Evolutionary conservation across 2,888 invertebrate genomes (phyloP).

Genomic region (Lacanobia wlatinum): DNA sequence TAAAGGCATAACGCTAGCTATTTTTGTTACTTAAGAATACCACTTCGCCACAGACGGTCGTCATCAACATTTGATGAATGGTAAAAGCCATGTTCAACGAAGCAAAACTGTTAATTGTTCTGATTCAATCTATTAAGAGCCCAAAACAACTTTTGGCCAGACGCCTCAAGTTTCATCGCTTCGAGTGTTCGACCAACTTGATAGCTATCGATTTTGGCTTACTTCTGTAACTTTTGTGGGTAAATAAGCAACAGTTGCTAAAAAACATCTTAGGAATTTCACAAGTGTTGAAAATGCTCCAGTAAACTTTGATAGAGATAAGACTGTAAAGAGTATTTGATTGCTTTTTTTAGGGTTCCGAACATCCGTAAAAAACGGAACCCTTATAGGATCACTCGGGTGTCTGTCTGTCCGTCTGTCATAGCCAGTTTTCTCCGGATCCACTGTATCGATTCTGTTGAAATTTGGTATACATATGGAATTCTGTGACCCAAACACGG

Average conservation of each 20-base stretch:
- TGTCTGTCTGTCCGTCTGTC: too few species aligned
- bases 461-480: too few species aligned
- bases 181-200: constrained; percentile 32
- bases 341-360: too few species aligned
- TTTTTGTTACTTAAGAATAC: not conserved
- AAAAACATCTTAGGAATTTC: constrained; percentile 1
- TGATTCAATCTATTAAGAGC: constrained; percentile 56
- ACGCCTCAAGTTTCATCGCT: constrained; percentile 49
- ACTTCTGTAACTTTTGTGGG: constrained; percentile 28
- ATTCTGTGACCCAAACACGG: too few species aligned
- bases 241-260: constrained; percentile 28
- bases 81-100: constrained; percentile 23
- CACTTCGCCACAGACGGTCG: not conserved
- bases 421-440: too few species aligned
- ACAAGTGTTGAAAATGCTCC: not conserved
- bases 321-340: not conserved
- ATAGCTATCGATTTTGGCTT: constrained; percentile 53
- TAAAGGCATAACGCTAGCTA: not conserved
- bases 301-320: not conserved
- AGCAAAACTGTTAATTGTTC: constrained; percentile 59
- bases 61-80: constrained; percentile 21
- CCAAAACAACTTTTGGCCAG: constrained; percentile 53
- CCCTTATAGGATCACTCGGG: too few species aligned
- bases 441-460: too few species aligned
- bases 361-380: too few species aligned